Base-by-base conservation (phyloP, 2,113 vertebrate species). In the Sterrhoptilus dennistouni region DNA sequence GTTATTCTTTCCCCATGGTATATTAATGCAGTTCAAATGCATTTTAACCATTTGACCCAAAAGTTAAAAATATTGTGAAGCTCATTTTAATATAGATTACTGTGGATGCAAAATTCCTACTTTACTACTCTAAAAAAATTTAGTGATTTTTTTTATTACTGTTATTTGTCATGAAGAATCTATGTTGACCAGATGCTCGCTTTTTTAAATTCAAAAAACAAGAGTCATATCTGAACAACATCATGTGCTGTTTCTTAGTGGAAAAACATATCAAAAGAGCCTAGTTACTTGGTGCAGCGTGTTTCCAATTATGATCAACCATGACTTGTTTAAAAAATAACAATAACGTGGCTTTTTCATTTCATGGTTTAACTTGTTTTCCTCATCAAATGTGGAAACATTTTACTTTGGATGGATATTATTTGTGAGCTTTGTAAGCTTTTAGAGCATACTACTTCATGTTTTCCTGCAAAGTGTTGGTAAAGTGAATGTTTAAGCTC, bases 281-380 rank as follows among this genome's bases (percentile, higher is more conserved):
- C 9, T 56, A 7, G 31, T 59, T 89, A 53, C 36, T 50, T 77
- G 20, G 54, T 40, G 31, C 69, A 76, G 45, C 8, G 0, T 85
- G 79, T 88, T 89, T 88, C 61, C 50, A 70, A 61, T 92, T 93
- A 78, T 23, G 49, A 49, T 50, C 71, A 90, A 28, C 65, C 49
- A 11, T 68, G 53, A 72, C 56, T 90, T 56, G n/a, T 91, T 92
- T 68, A 28, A 88, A 83, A 82, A 85, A 54, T 11, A 57, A 42
- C 9, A 66, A 47, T 1, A 68, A 36, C 0, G 4, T 69, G 31
- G 8, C 29, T 49, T 88, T 87, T 93, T 74, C 3, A 25, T 92
- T 86, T 80, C 47, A 56, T 56, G 49, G 20, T 86, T 94, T 88
- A 64, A 40, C 40, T 95, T 79, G 21, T 42, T 95, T 87, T 91